Base-by-base conservation (phyloP, 2,797 vertebrate genomes). In the Gymnothorax reevesii region DNA sequence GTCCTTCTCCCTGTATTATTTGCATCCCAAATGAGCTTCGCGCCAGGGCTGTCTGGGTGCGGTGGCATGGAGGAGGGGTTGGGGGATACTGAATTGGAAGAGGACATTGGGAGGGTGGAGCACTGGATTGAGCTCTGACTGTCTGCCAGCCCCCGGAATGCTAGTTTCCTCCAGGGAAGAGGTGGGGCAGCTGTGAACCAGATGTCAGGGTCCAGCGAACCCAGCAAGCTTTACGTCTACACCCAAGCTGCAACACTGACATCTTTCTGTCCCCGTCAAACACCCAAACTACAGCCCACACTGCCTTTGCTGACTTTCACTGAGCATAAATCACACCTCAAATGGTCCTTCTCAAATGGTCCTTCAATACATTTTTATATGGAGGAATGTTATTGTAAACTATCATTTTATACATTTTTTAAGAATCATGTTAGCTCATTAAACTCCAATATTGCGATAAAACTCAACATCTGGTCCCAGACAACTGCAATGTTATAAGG, bases 171-270 rank as follows among this genome's bases (percentile, higher is more conserved):
- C 82, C 33, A 52, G 55, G 84, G 87, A 7, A 49, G 60, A 59
- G 57, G 52, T 57, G 57, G 88, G 91, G 90, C 96, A 96, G 95
- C 94, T 96, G 96, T 91, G 89, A 83, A 60, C 93, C 96, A 96
- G 94, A 95, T 96, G 95, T 94, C 89, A 90, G 77, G 85, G 85
- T 12, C 10, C 87, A 91, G 89, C 57, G 90, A 91, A 89, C 91
- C 60, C 62, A 20, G 83, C 57, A 62, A 42, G 85, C 85, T 89
- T 89, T 90, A 87, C 83, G 91, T 42, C 33, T 42, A 62, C 60
- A 62, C 15, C 17, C 60, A 62, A 62, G 20, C 60, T 62, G 20
- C 60, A 62, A 4, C 12, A 62, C 60, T 62, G 60, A 62, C 60
- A 60, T 42, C 33, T 42, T 42, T 42, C 33, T 42, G 33, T 42